Evolutionary conservation across 1,140 invertebrate genomes (phyloP).

Genomic region (Drosophila erecta): DNA sequence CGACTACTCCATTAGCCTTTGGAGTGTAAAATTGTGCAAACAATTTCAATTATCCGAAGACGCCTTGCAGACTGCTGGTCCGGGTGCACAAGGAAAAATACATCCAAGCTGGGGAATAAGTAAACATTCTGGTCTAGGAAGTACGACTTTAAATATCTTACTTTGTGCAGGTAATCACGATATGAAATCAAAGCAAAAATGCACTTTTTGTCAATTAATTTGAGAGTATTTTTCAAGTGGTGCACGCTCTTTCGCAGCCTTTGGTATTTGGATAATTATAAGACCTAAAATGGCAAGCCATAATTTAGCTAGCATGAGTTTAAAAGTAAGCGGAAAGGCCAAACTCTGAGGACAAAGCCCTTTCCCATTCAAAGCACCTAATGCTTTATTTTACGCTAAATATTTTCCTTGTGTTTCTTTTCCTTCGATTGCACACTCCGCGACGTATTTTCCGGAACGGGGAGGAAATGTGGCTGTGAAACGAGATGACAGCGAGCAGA

Average conservation of each 20-base stretch:
- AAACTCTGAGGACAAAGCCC: too few species aligned
- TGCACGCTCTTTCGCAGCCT: too few species aligned
- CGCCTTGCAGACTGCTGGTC: slow-evolving; percentile 64
- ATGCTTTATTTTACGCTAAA: background rate
- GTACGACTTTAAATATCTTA: background rate
- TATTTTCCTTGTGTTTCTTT: background rate
- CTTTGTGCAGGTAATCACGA: background rate
- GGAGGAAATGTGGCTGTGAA: slow-evolving; percentile 3
- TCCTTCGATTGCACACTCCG: background rate
- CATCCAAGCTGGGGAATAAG: background rate
- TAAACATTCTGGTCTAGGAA: too few species aligned
- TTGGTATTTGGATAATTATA: too few species aligned
- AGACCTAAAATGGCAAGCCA: too few species aligned
- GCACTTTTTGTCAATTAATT: too few species aligned
- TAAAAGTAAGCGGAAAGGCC: background rate
- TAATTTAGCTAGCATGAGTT: background rate
- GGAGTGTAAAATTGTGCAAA: slow-evolving; percentile 83
- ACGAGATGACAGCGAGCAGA: slow-evolving; percentile 42
- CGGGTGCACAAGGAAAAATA: slow-evolving; percentile 27
- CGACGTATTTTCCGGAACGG: slow-evolving; percentile 2
- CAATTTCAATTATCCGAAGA: slow-evolving; percentile 83
- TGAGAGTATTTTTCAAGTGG: too few species aligned
- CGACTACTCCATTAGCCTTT: slow-evolving; percentile 83
- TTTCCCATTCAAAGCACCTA: too few species aligned
- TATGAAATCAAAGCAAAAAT: too few species aligned